phyloP scores from a whole-genome alignment of 1,140 invertebrate genomes.

The Acyrthosiphon pisum region DNA sequence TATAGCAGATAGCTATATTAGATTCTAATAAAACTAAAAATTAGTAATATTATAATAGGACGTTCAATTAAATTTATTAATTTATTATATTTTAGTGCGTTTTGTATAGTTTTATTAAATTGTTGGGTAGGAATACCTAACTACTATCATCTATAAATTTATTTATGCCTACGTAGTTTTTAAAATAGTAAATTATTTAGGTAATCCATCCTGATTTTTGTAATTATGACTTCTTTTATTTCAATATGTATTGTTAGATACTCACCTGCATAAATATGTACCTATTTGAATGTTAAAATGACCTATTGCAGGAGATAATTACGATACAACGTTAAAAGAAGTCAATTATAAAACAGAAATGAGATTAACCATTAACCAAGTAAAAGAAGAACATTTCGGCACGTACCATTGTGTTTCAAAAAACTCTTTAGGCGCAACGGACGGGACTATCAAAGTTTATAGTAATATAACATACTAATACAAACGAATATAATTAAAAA shows the following conservation, averaged over 20 bases:
- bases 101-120: too few relatives aligned
- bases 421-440: conserved; percentile 91
- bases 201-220: neutral
- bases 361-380: conserved; percentile 81
- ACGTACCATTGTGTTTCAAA: conserved; percentile 88
- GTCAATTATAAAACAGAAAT: conserved; percentile 79
- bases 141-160: too few relatives aligned
- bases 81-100: too few relatives aligned
- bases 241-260: too few relatives aligned
- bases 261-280: neutral
- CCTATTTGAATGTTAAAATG: neutral
- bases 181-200: neutral
- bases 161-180: neutral
- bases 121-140: too few relatives aligned
- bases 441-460: conserved; percentile 88
- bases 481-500: conserved; percentile 63
- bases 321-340: conserved; percentile 65
- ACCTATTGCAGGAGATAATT: conserved; percentile 65
- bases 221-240: too few relatives aligned
- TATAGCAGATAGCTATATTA: too few relatives aligned
- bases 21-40: too few relatives aligned
- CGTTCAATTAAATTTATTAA: too few relatives aligned
- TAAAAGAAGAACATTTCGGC: conserved; percentile 79
- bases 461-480: conserved; percentile 71
- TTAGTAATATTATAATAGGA: too few relatives aligned